Evolutionary conservation across 2,888 invertebrate species (phyloP).

Genomic region (Agelastica alni): DNA sequence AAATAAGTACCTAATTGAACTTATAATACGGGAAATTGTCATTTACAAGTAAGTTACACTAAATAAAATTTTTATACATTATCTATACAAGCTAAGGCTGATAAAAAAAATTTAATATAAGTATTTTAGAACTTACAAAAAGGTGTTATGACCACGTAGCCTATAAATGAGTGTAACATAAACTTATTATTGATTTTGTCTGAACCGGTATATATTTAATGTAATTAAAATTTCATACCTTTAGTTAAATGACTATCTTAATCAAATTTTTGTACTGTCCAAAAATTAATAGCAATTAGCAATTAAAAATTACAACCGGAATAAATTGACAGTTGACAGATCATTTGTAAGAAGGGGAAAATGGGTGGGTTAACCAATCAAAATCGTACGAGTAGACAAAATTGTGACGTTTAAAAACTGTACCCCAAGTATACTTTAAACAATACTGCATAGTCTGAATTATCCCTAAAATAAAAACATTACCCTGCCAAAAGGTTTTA

Average conservation of each 20-base stretch:
- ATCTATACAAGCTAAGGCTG: neutral
- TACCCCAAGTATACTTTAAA: too few species aligned
- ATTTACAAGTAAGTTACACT: neutral
- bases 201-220: neutral
- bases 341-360: neutral
- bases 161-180: neutral
- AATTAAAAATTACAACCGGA: neutral
- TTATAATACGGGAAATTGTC: neutral
- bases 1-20: neutral
- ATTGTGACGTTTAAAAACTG: neutral
- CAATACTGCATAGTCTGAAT: too few species aligned
- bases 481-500: too few species aligned
- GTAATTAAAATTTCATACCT: neutral
- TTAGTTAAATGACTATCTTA: neutral
- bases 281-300: neutral
- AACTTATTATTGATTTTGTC: too few species aligned
- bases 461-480: too few species aligned
- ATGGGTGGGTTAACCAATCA: slow-evolving; percentile 10
- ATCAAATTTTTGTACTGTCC: neutral
- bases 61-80: neutral
- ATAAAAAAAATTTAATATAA: neutral
- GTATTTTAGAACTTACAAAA: neutral
- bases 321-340: slow-evolving; percentile 11
- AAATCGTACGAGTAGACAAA: slow-evolving; percentile 17
- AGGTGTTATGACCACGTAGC: slow-evolving; percentile 2